Base-by-base conservation (phyloP, 2,888 invertebrate species). In the Emmelina monodactyla region DNA sequence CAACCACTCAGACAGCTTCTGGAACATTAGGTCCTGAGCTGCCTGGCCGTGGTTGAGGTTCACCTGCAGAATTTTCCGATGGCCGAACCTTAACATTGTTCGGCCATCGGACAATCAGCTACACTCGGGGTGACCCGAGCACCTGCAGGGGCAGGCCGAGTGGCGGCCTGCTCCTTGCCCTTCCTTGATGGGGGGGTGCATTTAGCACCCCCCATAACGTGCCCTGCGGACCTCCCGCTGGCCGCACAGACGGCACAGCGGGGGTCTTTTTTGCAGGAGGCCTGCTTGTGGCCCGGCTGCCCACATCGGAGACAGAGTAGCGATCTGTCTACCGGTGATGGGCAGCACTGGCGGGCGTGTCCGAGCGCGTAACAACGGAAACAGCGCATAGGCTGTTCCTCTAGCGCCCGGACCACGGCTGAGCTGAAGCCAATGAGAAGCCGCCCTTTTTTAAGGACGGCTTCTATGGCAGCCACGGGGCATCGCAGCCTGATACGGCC, bases 1-100 rank as follows among this genome's bases (percentile, higher is more conserved):
- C 13, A 15, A 32, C 46, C 46, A 41, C 42, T 46, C 32, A 22
- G 40, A 42, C 33, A 41, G 31, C 25, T 13, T 32, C 31, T 41
- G 42, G n/a, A 41, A 16, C 10, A 42, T 10, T 2, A 45, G 33
- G 16, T 43, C 41, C 30, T 43, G 42, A 9, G 35, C 35, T 1
- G 14, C 13, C 5, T 16, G 16, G 10, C 25, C 30, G 35, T 35
- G 38, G 35, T 37, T 37, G 13, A 31, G 31, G 22, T 37, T 37
- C 2, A 19, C 14, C 31, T 37, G 37, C 1, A 37, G 31, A 13
- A 37, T 16, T n/a, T n/a, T n/a, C 4, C 14, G 6, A 22, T 22
- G 22, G 22, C n/a, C n/a, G n/a, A n/a, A n/a, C n/a, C n/a, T n/a
- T n/a, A n/a, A n/a, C n/a, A n/a, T n/a, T 22, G 22, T 22, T 5